Percentiles rank a stretch among this genome's conserved stretches.
phyloP scores from a whole-genome alignment of 1,140 invertebrate genomes.

The Ostrea edulis region DNA sequence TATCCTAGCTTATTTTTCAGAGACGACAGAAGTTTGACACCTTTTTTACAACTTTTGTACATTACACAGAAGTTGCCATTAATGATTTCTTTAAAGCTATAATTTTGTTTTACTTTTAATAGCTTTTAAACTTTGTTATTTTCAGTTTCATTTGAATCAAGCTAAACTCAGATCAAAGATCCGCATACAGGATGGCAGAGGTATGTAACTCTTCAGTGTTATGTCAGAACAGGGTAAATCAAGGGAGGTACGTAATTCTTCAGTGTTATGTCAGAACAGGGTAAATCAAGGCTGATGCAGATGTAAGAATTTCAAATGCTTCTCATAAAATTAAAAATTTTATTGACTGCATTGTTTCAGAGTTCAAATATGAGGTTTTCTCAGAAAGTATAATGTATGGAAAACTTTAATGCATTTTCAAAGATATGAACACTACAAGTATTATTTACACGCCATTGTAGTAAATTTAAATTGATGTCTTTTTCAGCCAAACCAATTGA shows the following conservation, averaged over 20 bases:
- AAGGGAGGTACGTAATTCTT: constrained; percentile 58
- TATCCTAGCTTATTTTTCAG: background rate
- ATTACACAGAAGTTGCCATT: background rate
- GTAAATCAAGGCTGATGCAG: too few relatives aligned
- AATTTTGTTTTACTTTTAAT: background rate
- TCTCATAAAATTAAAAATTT: too few relatives aligned
- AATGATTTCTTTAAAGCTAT: background rate
- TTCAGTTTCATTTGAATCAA: constrained; percentile 79
- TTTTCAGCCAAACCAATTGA: constrained; percentile 97
- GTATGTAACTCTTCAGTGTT: constrained; percentile 49
- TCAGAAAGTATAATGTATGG: background rate
- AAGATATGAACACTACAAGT: too few relatives aligned
- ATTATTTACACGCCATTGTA: too few relatives aligned
- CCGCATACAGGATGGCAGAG: constrained; percentile 94
- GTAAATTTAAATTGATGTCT: background rate
- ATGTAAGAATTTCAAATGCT: too few relatives aligned
- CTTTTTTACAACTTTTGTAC: background rate
- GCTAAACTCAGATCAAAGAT: constrained; percentile 92
- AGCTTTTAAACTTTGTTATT: constrained; percentile 37
- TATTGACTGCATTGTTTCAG: too few relatives aligned
- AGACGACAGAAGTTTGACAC: background rate
- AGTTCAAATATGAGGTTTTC: background rate
- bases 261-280: too few relatives aligned
- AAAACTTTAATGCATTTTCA: background rate
- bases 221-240: too few relatives aligned